Conservation (phyloP, 2,113 vertebrate species). For the Gobius niger region DNA sequence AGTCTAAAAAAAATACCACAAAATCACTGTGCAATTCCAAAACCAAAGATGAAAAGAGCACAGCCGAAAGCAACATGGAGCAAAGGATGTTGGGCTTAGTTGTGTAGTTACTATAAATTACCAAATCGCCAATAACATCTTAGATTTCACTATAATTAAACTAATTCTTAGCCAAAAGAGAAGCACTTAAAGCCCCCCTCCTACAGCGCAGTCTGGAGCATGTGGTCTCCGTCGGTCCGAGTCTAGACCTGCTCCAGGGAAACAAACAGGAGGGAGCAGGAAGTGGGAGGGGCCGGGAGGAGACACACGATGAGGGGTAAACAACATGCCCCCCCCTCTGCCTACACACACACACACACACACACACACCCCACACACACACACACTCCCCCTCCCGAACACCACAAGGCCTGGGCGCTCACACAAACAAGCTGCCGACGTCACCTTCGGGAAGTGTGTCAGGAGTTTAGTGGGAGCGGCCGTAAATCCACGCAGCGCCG, state of each 20-base stretch:
- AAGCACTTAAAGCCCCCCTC: no score
- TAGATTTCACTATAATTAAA: no score
- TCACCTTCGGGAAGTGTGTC: constrained; percentile 36
- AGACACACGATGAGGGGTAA: constrained; percentile 70
- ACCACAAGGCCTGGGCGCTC: constrained; percentile 31
- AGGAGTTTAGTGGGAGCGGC: constrained; percentile 41
- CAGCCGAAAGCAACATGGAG: not conserved
- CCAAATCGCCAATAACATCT: no score
- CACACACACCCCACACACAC: constrained; percentile 20
- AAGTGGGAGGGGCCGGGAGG: constrained; percentile 67
- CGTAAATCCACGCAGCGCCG: constrained; percentile 28
- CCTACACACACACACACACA: constrained; percentile 19
- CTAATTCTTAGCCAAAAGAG: no score
- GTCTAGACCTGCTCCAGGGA: constrained; percentile 68
- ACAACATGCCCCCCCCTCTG: constrained; percentile 57
- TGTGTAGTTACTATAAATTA: no score
- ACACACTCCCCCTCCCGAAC: not conserved
- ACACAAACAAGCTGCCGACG: constrained; percentile 13
- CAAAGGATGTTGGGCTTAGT: no score
- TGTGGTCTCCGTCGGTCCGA: constrained; percentile 63
- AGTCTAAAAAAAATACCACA: no score
- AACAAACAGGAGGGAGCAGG: constrained; percentile 55
- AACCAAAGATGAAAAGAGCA: no score
- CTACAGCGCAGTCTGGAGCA: constrained; percentile 61
- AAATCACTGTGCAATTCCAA: no score